Base-by-base conservation (phyloP, 1,140 invertebrate genomes). In the Drosophila orosa region DNA sequence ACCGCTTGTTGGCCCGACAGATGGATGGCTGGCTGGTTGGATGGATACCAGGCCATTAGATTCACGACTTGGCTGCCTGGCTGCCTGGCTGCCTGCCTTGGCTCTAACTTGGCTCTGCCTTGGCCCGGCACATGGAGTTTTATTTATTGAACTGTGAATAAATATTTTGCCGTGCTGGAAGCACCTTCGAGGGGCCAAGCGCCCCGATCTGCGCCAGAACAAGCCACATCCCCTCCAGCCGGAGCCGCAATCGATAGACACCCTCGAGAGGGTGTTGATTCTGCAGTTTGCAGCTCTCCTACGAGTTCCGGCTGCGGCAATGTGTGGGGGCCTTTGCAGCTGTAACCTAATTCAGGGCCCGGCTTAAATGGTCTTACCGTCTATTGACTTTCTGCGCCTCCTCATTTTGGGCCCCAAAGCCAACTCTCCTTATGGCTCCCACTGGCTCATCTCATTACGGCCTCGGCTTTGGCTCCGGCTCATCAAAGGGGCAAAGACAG, bases 81-180 rank as follows among this genome's bases (percentile, higher is more conserved):
- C 47, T 29, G 45, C 45, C 25, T 48, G 31, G 35, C 47, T 44
- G n/a, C n/a, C 25, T 29, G 40, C 31, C 22, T 71, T 55, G 24
- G 50, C 40, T n/a, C n/a, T n/a, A n/a, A n/a, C n/a, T 61, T 48
- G 31, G 35, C 47, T 44, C 25, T 29, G 40, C 31, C 22, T 71
- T 55, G 24, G 50, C 40, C 22, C 5, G 35, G 40, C 54, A 60
- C 50, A 85, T 62, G 68, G 65, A 73, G 63, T 87, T 87, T 71
- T 87, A 87, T 87, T 87, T 87, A 87, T 83, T 65, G 83, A 87
- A 76, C 83, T 89, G 83, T 83, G 84, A 83, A 87, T 89, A 86
- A 86, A 86, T 87, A 87, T 84, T 82, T 83, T 72, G 79, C 74
- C 62, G 31, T 56, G 67, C 58, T 74, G 58, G 50, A 66, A 73